These are phyloP conservation scores for Cecropterus lyciades DNA, from an alignment of 1,140 invertebrate species.

Conservation along the genomic window DNA sequence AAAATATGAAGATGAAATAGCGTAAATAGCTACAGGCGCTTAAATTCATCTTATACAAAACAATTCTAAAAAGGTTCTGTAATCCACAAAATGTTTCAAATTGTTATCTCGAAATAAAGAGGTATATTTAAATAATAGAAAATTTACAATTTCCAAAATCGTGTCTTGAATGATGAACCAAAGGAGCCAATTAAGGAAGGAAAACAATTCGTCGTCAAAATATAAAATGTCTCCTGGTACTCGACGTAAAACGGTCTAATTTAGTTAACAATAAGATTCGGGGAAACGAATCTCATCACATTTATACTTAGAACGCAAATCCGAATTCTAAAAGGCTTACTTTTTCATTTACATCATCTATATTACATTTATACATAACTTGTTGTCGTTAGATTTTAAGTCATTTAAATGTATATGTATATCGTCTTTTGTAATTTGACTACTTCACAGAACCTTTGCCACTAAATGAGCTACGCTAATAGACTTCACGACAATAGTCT, in stretches of 20 bases:
- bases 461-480: too few relatives aligned
- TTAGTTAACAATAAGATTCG: neutral
- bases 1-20: too few relatives aligned
- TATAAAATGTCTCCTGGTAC: constrained; percentile 29
- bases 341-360: neutral
- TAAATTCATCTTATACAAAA: constrained; percentile 19
- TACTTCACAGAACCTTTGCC: too few relatives aligned
- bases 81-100: constrained; percentile 12
- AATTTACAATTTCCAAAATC: constrained; percentile 30
- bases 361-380: too few relatives aligned
- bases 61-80: constrained; percentile 38
- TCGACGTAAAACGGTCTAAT: constrained; percentile 3
- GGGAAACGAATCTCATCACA: neutral
- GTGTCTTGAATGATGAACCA: constrained; percentile 39
- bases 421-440: too few relatives aligned
- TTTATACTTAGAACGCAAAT: neutral
- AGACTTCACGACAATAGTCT: too few relatives aligned
- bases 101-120: neutral
- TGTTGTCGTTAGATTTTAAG: too few relatives aligned
- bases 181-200: constrained; percentile 44
- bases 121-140: constrained; percentile 10
- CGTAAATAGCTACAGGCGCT: too few relatives aligned
- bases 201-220: constrained; percentile 44
- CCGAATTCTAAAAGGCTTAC: neutral
- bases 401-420: too few relatives aligned